Evolutionary conservation across 2,113 vertebrate species (phyloP).

Genomic region (Carassius gibelio): DNA sequence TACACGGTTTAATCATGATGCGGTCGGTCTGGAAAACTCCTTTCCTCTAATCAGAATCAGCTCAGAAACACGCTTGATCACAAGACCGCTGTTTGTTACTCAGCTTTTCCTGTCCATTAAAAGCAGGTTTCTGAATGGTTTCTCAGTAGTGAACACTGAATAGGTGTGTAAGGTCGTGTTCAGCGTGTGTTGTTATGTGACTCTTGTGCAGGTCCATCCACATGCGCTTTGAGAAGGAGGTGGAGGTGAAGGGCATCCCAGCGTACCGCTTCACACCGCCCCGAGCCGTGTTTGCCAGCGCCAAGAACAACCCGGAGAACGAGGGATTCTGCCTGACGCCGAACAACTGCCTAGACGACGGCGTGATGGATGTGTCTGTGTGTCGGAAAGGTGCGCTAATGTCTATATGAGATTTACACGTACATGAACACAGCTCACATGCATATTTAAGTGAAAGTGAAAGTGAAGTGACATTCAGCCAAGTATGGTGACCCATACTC

Average conservation of each 20-base stretch:
- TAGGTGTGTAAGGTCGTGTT: background rate
- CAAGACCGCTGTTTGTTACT: background rate
- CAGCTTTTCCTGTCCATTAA: background rate
- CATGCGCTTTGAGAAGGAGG: slow-evolving; percentile 85
- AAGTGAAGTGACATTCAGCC: too few species aligned
- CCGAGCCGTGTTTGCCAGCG: slow-evolving; percentile 82
- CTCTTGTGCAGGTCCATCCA: slow-evolving; percentile 81
- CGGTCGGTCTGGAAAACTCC: slow-evolving; percentile 3
- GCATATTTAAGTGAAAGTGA: too few species aligned
- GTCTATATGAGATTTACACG: background rate
- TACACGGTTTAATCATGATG: background rate
- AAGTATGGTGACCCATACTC: too few species aligned
- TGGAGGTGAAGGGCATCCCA: slow-evolving; percentile 82
- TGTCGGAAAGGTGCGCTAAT: slow-evolving; percentile 85
- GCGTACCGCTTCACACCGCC: slow-evolving; percentile 88
- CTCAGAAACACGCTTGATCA: background rate
- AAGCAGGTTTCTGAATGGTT: background rate
- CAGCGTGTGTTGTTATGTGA: background rate
- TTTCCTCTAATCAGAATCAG: slow-evolving; percentile 35
- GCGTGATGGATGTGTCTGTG: slow-evolving; percentile 86
- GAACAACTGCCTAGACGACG: slow-evolving; percentile 85
- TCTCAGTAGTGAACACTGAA: background rate
- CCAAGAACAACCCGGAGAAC: slow-evolving; percentile 83
- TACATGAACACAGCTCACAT: background rate
- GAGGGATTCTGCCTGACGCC: slow-evolving; percentile 87